phyloP scores from a whole-genome alignment of 2,113 vertebrate species.

The Tauraco erythrolophus region DNA sequence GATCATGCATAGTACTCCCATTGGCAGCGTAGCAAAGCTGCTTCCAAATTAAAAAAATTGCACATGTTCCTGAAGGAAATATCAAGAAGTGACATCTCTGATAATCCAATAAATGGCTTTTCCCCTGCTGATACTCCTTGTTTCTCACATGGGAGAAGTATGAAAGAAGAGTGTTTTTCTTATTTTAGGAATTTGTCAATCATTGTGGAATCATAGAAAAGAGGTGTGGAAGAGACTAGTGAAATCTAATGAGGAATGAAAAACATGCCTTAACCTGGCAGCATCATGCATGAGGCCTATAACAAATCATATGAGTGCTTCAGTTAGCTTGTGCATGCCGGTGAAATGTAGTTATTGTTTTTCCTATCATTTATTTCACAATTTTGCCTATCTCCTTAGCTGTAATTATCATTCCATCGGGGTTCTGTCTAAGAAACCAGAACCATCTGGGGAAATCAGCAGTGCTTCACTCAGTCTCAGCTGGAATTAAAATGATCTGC shows the following conservation, averaged over 20 bases:
- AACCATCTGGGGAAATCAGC: conserved; percentile 63
- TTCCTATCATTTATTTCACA: background rate
- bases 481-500: conserved; percentile 59
- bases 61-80: background rate
- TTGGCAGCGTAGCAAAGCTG: background rate
- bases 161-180: background rate
- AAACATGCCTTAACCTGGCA: background rate
- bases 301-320: background rate
- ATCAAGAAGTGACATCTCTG: background rate
- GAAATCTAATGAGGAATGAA: background rate
- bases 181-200: background rate
- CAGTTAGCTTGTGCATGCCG: background rate
- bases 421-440: conserved; percentile 48
- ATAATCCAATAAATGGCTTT: background rate
- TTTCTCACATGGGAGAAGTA: background rate
- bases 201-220: background rate
- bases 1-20: background rate
- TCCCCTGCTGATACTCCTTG: background rate
- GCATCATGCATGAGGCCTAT: background rate
- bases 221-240: background rate
- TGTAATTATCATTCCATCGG: conserved; percentile 39
- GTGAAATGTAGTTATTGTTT: conserved; percentile 11
- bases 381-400: conserved; percentile 7
- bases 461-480: background rate
- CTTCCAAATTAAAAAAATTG: background rate